Base-by-base conservation (phyloP, 2,113 vertebrate genomes). In the Tretioscincus oriximinensis region DNA sequence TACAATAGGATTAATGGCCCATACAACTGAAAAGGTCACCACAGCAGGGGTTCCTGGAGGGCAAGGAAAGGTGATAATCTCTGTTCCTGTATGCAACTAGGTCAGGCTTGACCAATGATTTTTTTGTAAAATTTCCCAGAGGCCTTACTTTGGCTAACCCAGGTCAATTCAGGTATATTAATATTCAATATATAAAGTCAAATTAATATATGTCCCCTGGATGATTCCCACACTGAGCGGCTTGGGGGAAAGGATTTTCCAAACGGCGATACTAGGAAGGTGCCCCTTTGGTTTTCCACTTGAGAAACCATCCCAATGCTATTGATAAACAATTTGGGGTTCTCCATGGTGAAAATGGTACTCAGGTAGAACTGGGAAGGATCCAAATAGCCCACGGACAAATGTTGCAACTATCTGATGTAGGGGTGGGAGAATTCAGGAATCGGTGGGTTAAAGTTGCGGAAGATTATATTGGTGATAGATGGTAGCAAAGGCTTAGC, bases 181-280 rank as follows among this genome's bases (percentile, higher is more conserved):
- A n/a, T n/a, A n/a, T n/a, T n/a, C n/a, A n/a, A n/a, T n/a, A n/a
- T n/a, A n/a, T n/a, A n/a, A n/a, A n/a, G n/a, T n/a, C n/a, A n/a
- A n/a, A n/a, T n/a, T n/a, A n/a, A n/a, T n/a, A n/a, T n/a, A n/a
- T n/a, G n/a, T n/a, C n/a, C n/a, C n/a, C n/a, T n/a, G n/a, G n/a
- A n/a, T n/a, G n/a, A n/a, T n/a, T n/a, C n/a, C n/a, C n/a, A n/a
- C n/a, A n/a, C n/a, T n/a, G 65, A 99, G 95, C 8, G 84, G 85
- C 41, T 95, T 84, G 0, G 82, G 72, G 0, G 98, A 99, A 73
- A 97, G 98, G 10, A 97, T 87, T 94, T 97, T 99, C 98, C 98
- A 99, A 68, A 99, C 88, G 1, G 90, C 91, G 0, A 60, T 77
- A 0, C 81, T 85, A 28, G 61, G 82, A 0, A 94, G 88, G 0